Evolutionary conservation across 2,888 invertebrate genomes (phyloP).

Genomic region (Drosophila lutescens): DNA sequence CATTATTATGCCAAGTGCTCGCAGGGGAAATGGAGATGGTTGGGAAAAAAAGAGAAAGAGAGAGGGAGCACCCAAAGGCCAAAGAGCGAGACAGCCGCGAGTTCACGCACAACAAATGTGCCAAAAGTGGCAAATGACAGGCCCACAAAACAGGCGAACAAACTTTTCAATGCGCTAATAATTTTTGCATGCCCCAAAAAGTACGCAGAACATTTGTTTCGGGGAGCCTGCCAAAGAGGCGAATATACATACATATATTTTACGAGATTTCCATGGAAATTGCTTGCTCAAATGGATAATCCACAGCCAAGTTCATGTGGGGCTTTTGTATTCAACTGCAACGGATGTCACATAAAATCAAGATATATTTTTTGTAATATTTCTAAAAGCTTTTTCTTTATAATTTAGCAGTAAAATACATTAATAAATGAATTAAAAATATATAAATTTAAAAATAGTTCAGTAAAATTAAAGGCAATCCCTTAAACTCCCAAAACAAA

Average conservation of each 20-base stretch:
- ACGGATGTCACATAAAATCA: neutral
- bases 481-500: slow-evolving; percentile 6
- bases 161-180: slow-evolving; percentile 37
- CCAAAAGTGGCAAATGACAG: slow-evolving; percentile 41
- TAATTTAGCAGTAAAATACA: too few relatives aligned
- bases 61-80: slow-evolving; percentile 8
- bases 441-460: too few relatives aligned
- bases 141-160: slow-evolving; percentile 16
- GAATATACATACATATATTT: slow-evolving; percentile 1
- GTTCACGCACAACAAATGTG: slow-evolving; percentile 35
- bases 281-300: neutral
- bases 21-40: slow-evolving; percentile 12
- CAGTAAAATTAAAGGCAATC: too few relatives aligned
- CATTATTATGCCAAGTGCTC: slow-evolving; percentile 58
- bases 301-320: neutral
- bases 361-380: neutral
- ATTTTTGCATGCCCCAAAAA: slow-evolving; percentile 31
- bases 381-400: neutral
- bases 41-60: neutral
- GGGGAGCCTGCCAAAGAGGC: slow-evolving; percentile 21
- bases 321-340: neutral
- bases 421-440: too few relatives aligned
- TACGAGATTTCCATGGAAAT: slow-evolving; percentile 17
- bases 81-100: slow-evolving; percentile 9
- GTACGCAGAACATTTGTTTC: slow-evolving; percentile 17